These are phyloP conservation scores for Indicator indicator DNA, from an alignment of 2,113 vertebrate genomes.

Conservation along the genomic window DNA sequence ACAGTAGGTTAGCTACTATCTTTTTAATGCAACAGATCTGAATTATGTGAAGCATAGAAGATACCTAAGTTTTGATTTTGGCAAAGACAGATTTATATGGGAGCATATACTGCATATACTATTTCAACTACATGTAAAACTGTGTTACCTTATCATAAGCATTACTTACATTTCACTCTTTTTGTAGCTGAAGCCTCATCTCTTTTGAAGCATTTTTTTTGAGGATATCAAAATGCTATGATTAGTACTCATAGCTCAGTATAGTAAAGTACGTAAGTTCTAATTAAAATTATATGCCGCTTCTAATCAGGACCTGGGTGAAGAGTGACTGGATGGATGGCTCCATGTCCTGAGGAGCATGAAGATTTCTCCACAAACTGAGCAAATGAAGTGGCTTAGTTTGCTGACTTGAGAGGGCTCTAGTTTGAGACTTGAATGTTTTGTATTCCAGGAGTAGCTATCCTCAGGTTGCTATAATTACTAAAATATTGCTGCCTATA, in stretches of 20 bases:
- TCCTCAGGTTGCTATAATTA: conserved; percentile 45
- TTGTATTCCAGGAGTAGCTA: conserved; percentile 11
- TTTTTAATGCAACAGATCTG: background rate
- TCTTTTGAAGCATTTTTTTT: background rate
- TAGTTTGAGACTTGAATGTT: conserved; percentile 38
- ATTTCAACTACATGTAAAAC: background rate
- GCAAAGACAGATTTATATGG: background rate
- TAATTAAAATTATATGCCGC: background rate
- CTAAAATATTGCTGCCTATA: conserved; percentile 28
- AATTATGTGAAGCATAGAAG: background rate
- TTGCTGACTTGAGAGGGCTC: conserved; percentile 17
- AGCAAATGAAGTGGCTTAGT: conserved; percentile 6
- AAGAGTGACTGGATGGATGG: background rate
- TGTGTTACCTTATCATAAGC: background rate
- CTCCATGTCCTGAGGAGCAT: background rate
- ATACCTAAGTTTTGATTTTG: background rate
- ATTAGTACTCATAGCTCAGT: background rate
- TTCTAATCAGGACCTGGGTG: background rate
- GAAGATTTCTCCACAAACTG: background rate
- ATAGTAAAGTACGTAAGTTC: background rate
- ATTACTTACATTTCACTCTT: background rate
- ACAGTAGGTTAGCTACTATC: background rate
- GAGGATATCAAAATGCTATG: background rate
- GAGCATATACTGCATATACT: background rate
- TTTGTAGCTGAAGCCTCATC: background rate